Base-by-base conservation (phyloP, 2,888 invertebrate species). In the Heliconius aoede region DNA sequence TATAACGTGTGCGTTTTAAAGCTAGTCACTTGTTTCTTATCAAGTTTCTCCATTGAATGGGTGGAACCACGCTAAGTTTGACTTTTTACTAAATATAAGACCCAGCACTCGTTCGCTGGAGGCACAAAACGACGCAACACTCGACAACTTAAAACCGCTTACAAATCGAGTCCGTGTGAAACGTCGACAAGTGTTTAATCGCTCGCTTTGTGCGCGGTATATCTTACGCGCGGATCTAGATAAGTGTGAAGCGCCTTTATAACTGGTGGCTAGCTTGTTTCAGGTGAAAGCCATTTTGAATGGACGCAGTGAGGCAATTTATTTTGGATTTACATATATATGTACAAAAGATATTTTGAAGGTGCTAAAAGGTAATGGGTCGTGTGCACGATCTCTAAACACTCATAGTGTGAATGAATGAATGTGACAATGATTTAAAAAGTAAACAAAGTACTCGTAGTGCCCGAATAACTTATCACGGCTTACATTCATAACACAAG, bases 171-270 rank as follows among this genome's bases (percentile, higher is more conserved):
- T 76, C 77, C 69, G 78, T 71, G 78, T 76, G 80, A 78, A 78
- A 74, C 68, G 72, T 51, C 78, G 82, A 82, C 82, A 83, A 91
- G 91, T 88, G 89, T 87, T 90, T 91, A 92, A 91, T 91, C 91
- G 90, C 82, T 85, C 84, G 86, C 91, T 91, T 90, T 89, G 90
- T 88, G 85, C 85, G n/a, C n/a, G n/a, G n/a, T 85, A 87, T 86
- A 76, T 80, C 79, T 78, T 76, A 61, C 71, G 65, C 73, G 72
- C 55, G 76, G 80, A 76, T 78, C 85, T 85, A 72, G 72, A n/a
- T 26, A 30, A n/a, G 74, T 74, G 32, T 68, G 72, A 73, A 72
- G 64, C 76, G 78, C 21, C 75, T 73, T 73, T 74, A 72, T 72
- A 26, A 26, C 40, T 61, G 36, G 30, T 36, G 26, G 26, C 58